phyloP scores from a whole-genome alignment of 2,113 vertebrate species.

The Dasyurus viverrinus region DNA sequence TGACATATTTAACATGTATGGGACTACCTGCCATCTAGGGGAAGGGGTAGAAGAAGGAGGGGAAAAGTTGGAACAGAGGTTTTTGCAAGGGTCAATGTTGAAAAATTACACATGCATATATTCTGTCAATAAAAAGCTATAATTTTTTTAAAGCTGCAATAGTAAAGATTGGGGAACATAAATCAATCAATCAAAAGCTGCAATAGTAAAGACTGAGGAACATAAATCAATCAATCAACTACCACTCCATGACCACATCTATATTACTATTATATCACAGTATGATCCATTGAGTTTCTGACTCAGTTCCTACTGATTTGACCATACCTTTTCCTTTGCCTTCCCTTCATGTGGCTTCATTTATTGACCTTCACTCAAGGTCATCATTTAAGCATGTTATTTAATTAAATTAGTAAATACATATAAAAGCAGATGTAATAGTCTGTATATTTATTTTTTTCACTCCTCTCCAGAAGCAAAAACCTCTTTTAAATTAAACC shows the following conservation, averaged over 20 bases:
- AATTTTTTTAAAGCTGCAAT: no score
- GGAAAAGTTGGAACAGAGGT: no score
- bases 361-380: not conserved
- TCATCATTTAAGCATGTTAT: not conserved
- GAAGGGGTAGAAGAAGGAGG: no score
- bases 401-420: not conserved
- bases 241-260: no score
- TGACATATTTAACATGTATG: no score
- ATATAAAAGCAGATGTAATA: not conserved
- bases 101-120: no score
- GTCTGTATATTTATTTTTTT: not conserved
- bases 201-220: no score
- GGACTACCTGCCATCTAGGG: no score
- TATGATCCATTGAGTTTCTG: not conserved
- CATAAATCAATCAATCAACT: not conserved
- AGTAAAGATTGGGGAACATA: no score
- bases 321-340: not conserved
- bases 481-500: no score
- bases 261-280: not conserved
- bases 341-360: not conserved
- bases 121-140: no score
- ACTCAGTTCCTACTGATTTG: not conserved
- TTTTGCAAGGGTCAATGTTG: no score
- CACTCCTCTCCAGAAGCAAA: not conserved
- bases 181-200: not conserved